phyloP scores from a whole-genome alignment of 2,113 vertebrate species.

The Eulemur rufifrons region DNA sequence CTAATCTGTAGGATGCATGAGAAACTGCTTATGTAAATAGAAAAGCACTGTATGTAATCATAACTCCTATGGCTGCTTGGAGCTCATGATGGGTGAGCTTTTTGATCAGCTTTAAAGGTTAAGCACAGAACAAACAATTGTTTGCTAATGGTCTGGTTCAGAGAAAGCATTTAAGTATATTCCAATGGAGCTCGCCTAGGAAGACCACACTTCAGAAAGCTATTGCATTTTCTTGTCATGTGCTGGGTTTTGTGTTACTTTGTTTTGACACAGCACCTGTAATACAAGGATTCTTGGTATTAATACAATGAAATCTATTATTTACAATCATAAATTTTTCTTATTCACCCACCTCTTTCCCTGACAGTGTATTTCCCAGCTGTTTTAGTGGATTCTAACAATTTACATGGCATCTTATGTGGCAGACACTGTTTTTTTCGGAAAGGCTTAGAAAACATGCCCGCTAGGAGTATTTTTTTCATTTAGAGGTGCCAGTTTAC shows the following conservation, averaged over 20 bases:
- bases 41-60: conserved; percentile 74
- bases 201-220: not conserved
- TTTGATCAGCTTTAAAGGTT: conserved; percentile 40
- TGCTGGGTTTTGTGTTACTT: conserved; percentile 29
- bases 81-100: not conserved
- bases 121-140: not conserved
- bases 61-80: conserved; percentile 61
- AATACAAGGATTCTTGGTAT: not conserved
- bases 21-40: conserved; percentile 61
- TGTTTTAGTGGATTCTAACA: not conserved
- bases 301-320: not conserved
- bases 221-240: not conserved
- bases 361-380: not conserved
- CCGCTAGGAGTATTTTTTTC: not conserved
- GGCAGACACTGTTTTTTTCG: not conserved
- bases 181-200: not conserved
- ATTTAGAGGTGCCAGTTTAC: not conserved
- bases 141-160: conserved; percentile 59
- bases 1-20: conserved; percentile 55
- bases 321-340: not conserved
- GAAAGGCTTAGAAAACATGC: not conserved
- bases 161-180: conserved; percentile 60
- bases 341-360: not conserved
- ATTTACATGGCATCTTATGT: not conserved
- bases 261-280: not conserved